Base-by-base conservation (phyloP, 2,113 vertebrate genomes). In the Hippocampus mohnikei region DNA sequence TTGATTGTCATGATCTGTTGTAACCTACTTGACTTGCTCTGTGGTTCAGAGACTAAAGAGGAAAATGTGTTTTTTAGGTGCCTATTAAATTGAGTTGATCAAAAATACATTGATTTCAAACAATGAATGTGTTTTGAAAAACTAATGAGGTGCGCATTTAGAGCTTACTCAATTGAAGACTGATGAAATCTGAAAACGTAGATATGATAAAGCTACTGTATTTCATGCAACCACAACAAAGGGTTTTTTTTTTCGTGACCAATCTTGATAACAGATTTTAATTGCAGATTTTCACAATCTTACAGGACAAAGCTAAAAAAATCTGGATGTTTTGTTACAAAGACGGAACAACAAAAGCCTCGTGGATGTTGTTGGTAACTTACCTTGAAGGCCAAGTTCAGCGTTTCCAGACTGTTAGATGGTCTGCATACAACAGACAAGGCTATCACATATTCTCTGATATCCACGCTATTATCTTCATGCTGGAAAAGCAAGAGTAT, bases 381-480 rank as follows among this genome's bases (percentile, higher is more conserved):
- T 92, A 91, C 97, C 94, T 93, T 91, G 88, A 98, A 98, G 20
- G 96, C 96, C 87, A 99, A 40, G 78, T 94, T 93, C 85, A 98
- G 92, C 18, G 97, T 99, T 82, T 96, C 95, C 92, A 97, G 91
- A 56, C 96, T 96, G 93, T 91, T 95, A 62, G 95, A 90, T 7
- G 97, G 96, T 83, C 94, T 95, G 91, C 95, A 98, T 59, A 98
- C 95, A 4, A 98, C 97, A 15, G 97, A 99, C 82, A 99, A 90
- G 79, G 97, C 96, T 50, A 94, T 92, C 73, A 98, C 94, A 52
- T 94, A 98, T 84, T 98, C 96, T 70, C 97, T 92, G 59, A 95
- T 69, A 75, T 99, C 97, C 85, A 98, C 92, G 66, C 86, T 56
- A 50, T 93, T 93, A 3, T 92, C 83, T 81, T 94, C 94, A 18